A percentile compares a stretch with the other conserved stretches of the same genome.
These are phyloP conservation scores for Actenoides lindsayi DNA, from an alignment of 2,113 vertebrate species.

Conservation along the genomic window DNA sequence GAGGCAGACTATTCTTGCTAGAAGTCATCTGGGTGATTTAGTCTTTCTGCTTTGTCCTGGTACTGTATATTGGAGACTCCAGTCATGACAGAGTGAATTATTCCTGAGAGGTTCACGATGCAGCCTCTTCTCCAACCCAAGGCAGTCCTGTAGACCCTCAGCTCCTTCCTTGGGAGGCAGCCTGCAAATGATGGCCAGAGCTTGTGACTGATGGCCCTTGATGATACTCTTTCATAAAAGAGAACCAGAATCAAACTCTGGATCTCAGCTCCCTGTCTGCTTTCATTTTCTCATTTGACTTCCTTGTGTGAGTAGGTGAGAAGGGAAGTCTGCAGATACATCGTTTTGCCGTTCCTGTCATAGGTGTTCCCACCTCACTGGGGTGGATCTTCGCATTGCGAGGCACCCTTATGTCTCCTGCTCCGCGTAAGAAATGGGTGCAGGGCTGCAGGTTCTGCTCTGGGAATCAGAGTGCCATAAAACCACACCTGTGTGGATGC, in stretches of 20 bases:
- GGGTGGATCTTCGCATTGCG: neutral
- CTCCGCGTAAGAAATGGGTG: fast-evolving
- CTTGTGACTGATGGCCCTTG: neutral
- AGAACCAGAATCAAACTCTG: neutral
- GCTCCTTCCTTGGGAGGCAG: neutral
- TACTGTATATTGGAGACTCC: neutral
- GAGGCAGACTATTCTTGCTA: neutral
- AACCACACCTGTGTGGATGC: neutral
- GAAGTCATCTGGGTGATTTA: neutral
- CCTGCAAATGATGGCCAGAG: neutral
- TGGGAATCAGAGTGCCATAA: fast-evolving
- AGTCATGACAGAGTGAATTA: neutral
- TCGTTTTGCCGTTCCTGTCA: fast-evolving
- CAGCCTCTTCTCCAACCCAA: neutral
- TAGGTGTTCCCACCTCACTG: fast-evolving
- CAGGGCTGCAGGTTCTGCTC: neutral
- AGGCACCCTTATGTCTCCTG: fast-evolving
- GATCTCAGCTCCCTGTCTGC: neutral
- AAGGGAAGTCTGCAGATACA: neutral
- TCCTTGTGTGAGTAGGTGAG: no score
- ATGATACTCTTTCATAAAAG: neutral
- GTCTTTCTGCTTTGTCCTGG: neutral
- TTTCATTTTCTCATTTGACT: neutral
- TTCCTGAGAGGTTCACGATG: neutral
- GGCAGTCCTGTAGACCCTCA: neutral